Base-by-base conservation (phyloP, 2,113 vertebrate genomes). In the Mesembrinibis cayennensis region DNA sequence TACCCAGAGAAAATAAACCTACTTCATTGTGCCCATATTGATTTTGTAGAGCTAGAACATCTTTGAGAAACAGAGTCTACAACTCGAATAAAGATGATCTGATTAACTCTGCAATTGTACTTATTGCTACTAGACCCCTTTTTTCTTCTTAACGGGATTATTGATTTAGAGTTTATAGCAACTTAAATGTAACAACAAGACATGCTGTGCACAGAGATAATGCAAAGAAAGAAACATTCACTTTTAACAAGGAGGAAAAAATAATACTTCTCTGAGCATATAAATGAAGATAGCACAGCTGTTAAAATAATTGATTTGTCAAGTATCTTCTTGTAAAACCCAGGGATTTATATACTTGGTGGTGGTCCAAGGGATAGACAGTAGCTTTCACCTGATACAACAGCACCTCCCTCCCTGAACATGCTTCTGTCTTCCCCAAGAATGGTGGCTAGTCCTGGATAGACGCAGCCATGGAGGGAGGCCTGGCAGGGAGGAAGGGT, bases 101-200 rank as follows among this genome's bases (percentile, higher is more conserved):
- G 87, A 97, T 98, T 97, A 97, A 90, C 91, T 96, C 61, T 66
- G 79, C 88, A 96, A 91, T 94, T 95, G 80, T 90, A 95, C 91
- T 97, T 94, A 97, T 95, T 95, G 82, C 88, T 91, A 42, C 69
- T 38, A 80, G 59, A 76, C 21, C 59, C 58, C 30, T 82, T 93
- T 92, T 85, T 95, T 71, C 88, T 86, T 89, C 89, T 89, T 92
- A 91, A 97, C 74, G 18, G 87, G 70, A 83, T 92, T 97, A 98
- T 97, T 93, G 97, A 97, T 97, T 97, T 90, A 84, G 95, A 74
- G 44, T 84, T 90, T 40, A 85, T 18, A 86, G 84, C 91, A 92
- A 94, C 11, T 36, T 56, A 82, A 86, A 67, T 14, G 32, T 94
- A 88, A 80, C 63, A 81, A 52, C 47, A 53, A 93, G 84, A 73